Evolutionary conservation across 2,888 invertebrate species (phyloP), one percentile per base, ranked within the genome.

Genomic region (Machimus rusticus): DNA sequence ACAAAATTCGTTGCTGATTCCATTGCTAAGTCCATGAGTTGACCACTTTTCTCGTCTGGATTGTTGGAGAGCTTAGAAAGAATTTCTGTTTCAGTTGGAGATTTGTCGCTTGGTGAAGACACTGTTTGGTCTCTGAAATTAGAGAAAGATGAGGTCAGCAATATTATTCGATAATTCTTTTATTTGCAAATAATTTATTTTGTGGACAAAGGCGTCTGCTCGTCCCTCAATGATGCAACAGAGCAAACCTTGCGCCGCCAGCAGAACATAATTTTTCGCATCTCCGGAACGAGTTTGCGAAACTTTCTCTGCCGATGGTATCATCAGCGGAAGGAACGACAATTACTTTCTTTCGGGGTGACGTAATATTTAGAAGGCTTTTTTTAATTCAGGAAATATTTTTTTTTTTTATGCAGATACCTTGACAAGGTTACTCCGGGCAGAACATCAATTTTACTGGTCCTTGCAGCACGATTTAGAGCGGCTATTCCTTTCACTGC

Each of bases 381-480:
- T 51, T 74, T 74, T 39, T 4, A 34, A 34, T 16, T 31, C n/a
- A 37, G 76, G 76, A 39, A 76, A 34, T 9, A 55, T 23, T 1
- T 34, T 57, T 4, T n/a, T 19, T 23, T 57, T 28, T 28, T 1
- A 16, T 2, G 39, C 19, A 66, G 91, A 91, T 93, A 94, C 93
- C 93, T 93, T 89, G 94, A 93, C 89, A 95, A 93, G 88, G 93
- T 93, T 87, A 95, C 92, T 88, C 95, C 95, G 77, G 94, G 94
- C 89, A 94, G 87, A 85, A 95, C 90, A 88, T 94, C 93, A 88
- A 95, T 93, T 90, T 94, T 93, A 89, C 93, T 93, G 89, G 94
- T 94, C 88, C 94, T 93, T 76, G 94, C 93, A 0, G 94, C 94
- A 87, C 94, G 93, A 89, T 94, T 93, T 87, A 95, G 89, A 79